Evolutionary conservation across 2,888 invertebrate species (phyloP).

Genomic region (Drosophila differens): DNA sequence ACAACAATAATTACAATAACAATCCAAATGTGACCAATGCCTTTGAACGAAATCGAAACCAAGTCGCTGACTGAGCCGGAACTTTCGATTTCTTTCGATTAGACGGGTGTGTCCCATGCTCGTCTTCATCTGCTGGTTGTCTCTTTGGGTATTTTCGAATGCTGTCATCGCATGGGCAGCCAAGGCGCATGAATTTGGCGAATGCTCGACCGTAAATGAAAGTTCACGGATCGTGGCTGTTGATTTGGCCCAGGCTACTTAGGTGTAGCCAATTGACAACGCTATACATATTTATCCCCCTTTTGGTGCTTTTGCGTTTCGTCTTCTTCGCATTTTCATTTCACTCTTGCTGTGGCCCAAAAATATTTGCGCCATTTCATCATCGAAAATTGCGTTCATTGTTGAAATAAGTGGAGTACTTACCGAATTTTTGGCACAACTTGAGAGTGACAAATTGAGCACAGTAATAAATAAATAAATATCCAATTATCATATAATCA

Average conservation of each 20-base stretch:
- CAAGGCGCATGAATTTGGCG: conserved; percentile 43
- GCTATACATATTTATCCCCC: conserved; percentile 6
- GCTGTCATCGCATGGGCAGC: conserved; percentile 73
- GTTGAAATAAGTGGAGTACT: conserved; percentile 43
- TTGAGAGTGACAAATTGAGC: conserved; percentile 40
- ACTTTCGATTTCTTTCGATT: conserved; percentile 79
- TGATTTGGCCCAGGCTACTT: conserved; percentile 1
- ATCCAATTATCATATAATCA: conserved; percentile 1
- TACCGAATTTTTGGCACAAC: conserved; percentile 29
- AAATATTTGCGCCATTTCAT: conserved; percentile 70
- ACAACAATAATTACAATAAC: conserved; percentile 9
- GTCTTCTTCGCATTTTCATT: conserved; percentile 37
- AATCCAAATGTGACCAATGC: conserved; percentile 43
- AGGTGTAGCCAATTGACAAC: conserved; percentile 23
- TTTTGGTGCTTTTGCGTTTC: neutral
- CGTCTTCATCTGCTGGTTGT: conserved; percentile 14
- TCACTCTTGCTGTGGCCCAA: conserved; percentile 28
- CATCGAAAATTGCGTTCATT: conserved; percentile 64
- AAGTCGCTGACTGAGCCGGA: conserved; percentile 53
- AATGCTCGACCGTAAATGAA: conserved; percentile 49
- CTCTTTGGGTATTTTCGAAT: conserved; percentile 44
- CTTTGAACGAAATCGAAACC: conserved; percentile 73
- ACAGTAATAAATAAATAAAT: conserved; percentile 12
- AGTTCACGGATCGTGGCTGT: conserved; percentile 43
- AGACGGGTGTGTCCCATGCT: conserved; percentile 56